Evolutionary conservation across 2,888 invertebrate genomes (phyloP), one percentile per base, ranked within the genome.

Genomic region (Tryphoninae sp.): DNA sequence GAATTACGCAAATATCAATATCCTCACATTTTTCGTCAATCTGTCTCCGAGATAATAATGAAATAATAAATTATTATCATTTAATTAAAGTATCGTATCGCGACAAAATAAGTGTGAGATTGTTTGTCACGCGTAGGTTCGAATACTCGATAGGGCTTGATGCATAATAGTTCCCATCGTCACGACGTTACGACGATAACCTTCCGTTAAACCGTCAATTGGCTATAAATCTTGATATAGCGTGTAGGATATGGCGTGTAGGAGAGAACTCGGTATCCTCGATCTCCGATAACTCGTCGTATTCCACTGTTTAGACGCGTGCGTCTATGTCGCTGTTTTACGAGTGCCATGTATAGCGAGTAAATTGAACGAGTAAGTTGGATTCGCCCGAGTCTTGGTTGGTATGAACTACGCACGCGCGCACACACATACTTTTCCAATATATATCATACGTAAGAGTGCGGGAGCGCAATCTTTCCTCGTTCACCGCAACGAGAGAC

Each of bases 401-500:
- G 16, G 16, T 3, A 19, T 53, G 16, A 53, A n/a, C 19, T 49
- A 49, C 49, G 13, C 9, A 26, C 26, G 2, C 26, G 4, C 26
- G 4, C 26, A 2, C 26, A 26, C 26, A 26, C 26, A 26, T 19
- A 0, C 19, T 19, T 19, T 19, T 19, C 1, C 19, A 19, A 19
- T 19, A 19, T 19, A 19, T 19, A 19, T 19, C 19, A 19, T 19
- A 19, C 19, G 19, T 19, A 19, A 19, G 19, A 19, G 19, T 19
- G 19, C 19, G 19, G 19, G 19, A 19, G 19, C 19, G 19, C 19
- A 19, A 19, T 19, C 19, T 19, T 19, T 23, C 59, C 65, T 75
- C 59, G 65, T 62, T 79, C 58, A 68, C 62, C 75, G 68, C 82
- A 76, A 68, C 75, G 79, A 77, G 69, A 69, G 68, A 82, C 82